Evolutionary conservation across 2,888 invertebrate genomes (phyloP).

Genomic region (Tillus elongatus): DNA sequence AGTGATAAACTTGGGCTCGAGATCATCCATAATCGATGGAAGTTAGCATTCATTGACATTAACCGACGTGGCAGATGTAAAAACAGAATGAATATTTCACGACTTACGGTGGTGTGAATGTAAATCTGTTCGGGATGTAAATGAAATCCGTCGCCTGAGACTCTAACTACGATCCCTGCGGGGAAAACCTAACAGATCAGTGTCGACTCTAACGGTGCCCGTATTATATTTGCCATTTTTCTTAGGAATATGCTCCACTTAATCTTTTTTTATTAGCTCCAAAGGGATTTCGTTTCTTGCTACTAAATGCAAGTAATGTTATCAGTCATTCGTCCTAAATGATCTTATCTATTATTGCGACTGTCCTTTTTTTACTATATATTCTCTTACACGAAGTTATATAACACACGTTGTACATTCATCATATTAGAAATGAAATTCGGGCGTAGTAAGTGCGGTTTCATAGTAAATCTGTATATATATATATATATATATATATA

Average conservation of each 20-base stretch:
- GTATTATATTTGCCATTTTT: constrained; percentile 20
- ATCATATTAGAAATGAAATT: too few species aligned
- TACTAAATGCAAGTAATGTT: too few species aligned
- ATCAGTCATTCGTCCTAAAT: too few species aligned
- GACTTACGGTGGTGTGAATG: constrained; percentile 38
- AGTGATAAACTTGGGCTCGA: too few species aligned
- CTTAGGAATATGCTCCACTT: constrained; percentile 24
- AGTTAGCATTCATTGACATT: constrained; percentile 38
- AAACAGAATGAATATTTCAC: constrained; percentile 38
- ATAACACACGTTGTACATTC: too few species aligned
- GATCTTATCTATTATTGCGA: too few species aligned
- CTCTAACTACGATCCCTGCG: constrained; percentile 36
- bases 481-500: too few species aligned
- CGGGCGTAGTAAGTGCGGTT: too few species aligned
- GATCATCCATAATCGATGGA: constrained; percentile 28
- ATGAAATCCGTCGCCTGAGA: constrained; percentile 38
- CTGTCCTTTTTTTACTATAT: too few species aligned
- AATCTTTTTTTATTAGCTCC: constrained; percentile 24
- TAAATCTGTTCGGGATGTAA: constrained; percentile 40
- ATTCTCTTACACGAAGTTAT: too few species aligned
- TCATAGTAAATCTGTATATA: too few species aligned
- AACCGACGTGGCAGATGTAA: constrained; percentile 35
- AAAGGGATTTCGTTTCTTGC: constrained; percentile 20
- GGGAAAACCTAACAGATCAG: constrained; percentile 37
- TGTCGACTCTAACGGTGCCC: constrained; percentile 31